Conservation (phyloP, 2,113 vertebrate species). For the Syrmaticus mikado region DNA sequence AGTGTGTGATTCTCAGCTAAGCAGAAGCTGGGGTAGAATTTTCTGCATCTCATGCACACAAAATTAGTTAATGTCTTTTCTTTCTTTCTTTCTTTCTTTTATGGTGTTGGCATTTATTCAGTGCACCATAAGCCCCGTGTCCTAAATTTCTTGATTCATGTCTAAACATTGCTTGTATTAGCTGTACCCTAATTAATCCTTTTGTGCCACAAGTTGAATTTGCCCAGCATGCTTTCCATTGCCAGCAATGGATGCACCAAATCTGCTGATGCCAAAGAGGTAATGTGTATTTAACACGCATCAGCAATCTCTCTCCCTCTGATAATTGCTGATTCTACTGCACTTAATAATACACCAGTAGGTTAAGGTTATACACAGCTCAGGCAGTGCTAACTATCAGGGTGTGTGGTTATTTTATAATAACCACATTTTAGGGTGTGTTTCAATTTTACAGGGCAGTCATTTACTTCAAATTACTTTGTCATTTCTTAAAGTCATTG, state of each 20-base stretch:
- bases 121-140: not conserved
- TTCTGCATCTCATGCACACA: constrained; percentile 2
- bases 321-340: constrained; percentile 54
- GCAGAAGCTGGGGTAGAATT: not conserved
- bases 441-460: constrained; percentile 60
- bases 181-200: constrained; percentile 58
- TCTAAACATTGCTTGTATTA: constrained; percentile 53
- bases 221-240: constrained; percentile 43
- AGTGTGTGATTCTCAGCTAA: fast-evolving
- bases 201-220: constrained; percentile 49
- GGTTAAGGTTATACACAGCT: constrained; percentile 36
- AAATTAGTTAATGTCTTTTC: not conserved
- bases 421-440: constrained; percentile 54
- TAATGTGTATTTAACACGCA: constrained; percentile 31
- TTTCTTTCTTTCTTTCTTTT: constrained; percentile 29
- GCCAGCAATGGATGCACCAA: constrained; percentile 54
- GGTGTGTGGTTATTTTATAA: constrained; percentile 48
- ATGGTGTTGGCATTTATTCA: constrained; percentile 24
- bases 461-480: constrained; percentile 66
- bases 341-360: constrained; percentile 48
- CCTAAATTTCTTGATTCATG: constrained; percentile 56
- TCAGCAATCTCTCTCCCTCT: constrained; percentile 53
- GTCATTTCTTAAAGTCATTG: constrained; percentile 48
- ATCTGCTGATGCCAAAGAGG: constrained; percentile 60
- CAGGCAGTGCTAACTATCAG: not conserved